phyloP scores from a whole-genome alignment of 2,113 vertebrate genomes.

The Morone chrysops region DNA sequence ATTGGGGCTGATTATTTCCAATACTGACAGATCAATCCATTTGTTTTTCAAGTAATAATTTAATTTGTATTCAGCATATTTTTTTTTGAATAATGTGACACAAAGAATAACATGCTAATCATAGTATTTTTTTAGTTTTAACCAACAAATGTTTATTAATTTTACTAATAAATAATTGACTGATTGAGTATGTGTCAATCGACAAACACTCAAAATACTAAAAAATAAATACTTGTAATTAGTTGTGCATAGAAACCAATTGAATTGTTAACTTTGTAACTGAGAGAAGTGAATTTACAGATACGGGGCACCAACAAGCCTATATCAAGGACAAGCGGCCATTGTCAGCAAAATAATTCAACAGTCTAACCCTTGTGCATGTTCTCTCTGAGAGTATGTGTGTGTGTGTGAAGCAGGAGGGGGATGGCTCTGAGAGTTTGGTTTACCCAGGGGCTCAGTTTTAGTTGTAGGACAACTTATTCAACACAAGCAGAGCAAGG shows the following conservation, averaged over 20 bases:
- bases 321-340: not conserved
- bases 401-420: not conserved
- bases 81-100: not conserved
- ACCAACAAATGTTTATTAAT: not conserved
- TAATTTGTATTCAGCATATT: not conserved
- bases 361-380: not conserved
- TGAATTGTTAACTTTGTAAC: not conserved
- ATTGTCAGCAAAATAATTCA: constrained; percentile 1
- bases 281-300: not conserved
- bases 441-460: constrained; percentile 64
- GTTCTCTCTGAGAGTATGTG: not conserved
- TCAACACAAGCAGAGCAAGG: constrained; percentile 66
- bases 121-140: not conserved
- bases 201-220: not conserved
- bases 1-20: constrained; percentile 3
- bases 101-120: not conserved
- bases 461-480: constrained; percentile 70
- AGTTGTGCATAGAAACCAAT: not conserved
- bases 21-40: not conserved
- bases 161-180: not conserved
- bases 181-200: not conserved
- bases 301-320: not conserved
- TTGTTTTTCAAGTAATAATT: not conserved
- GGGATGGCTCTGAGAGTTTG: constrained; percentile 36
- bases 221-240: not conserved